phyloP scores from a whole-genome alignment of 2,113 vertebrate species.

The Ptilorrhoa leucosticta region DNA sequence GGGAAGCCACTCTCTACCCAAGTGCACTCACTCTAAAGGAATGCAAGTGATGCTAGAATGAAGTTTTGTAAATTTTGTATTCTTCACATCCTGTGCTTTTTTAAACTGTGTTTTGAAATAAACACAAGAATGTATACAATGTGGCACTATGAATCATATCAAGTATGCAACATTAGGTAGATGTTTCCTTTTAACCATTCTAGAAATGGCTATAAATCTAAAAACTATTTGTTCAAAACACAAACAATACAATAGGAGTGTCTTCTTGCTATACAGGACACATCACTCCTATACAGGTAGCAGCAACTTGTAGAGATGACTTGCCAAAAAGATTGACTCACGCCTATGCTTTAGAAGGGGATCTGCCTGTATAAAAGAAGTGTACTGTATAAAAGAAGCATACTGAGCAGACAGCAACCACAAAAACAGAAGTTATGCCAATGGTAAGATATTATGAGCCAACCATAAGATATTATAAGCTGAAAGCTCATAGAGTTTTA shows the following conservation, averaged over 20 bases:
- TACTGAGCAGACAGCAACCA: neutral
- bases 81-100: neutral
- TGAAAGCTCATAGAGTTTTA: neutral
- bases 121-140: neutral
- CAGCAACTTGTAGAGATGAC: neutral
- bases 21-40: neutral
- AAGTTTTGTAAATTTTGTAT: neutral
- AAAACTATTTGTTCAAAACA: neutral
- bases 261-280: neutral
- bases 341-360: neutral
- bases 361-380: neutral
- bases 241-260: neutral
- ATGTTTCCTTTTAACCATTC: neutral
- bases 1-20: neutral
- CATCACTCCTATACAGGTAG: neutral
- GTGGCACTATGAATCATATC: neutral
- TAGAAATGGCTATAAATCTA: neutral
- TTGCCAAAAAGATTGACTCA: neutral
- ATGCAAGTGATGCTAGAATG: neutral
- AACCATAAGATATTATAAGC: neutral
- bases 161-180: neutral
- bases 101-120: neutral
- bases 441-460: neutral
- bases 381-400: neutral
- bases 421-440: neutral